These are phyloP conservation scores for Lepeophtheirus nordmannii DNA, from an alignment of 2,888 invertebrate species.

Conservation along the genomic window DNA sequence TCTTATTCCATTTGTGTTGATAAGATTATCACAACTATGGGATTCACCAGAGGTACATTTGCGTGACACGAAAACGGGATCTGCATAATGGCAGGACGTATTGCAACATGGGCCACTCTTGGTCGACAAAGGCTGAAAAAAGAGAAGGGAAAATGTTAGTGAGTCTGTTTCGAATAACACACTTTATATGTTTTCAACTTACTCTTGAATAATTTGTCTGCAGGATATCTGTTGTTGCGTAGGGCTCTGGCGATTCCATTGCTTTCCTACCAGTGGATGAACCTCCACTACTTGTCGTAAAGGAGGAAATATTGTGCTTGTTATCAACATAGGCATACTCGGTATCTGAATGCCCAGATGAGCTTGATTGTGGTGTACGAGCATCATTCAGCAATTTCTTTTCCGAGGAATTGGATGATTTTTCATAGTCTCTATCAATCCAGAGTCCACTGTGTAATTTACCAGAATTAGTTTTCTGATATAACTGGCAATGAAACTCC, in stretches of 20 bases:
- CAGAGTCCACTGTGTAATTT: not conserved
- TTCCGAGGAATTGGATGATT: slow-evolving; percentile 18
- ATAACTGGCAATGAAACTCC: slow-evolving; percentile 12
- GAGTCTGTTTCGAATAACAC: not conserved
- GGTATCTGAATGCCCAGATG: slow-evolving; percentile 13
- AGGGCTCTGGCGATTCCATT: slow-evolving; percentile 19
- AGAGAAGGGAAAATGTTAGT: not conserved
- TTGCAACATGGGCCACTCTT: not conserved
- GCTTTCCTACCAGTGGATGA: not conserved
- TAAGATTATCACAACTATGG: not conserved
- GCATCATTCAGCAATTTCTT: slow-evolving; percentile 8
- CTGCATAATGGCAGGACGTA: not conserved
- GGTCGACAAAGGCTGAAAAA: not conserved
- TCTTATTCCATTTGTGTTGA: not conserved
- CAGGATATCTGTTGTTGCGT: slow-evolving; percentile 20
- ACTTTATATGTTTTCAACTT: not conserved
- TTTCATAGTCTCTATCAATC: slow-evolving; percentile 18
- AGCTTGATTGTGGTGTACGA: slow-evolving; percentile 2
- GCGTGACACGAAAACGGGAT: not conserved
- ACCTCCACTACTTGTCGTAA: slow-evolving; percentile 9
- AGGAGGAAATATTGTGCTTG: slow-evolving; percentile 16
- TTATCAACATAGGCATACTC: slow-evolving; percentile 23
- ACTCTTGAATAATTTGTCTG: slow-evolving; percentile 9
- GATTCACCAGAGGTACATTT: not conserved
- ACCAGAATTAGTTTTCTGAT: not conserved